Conservation (phyloP, 2,113 vertebrate species). For the Gavialis gangeticus region DNA sequence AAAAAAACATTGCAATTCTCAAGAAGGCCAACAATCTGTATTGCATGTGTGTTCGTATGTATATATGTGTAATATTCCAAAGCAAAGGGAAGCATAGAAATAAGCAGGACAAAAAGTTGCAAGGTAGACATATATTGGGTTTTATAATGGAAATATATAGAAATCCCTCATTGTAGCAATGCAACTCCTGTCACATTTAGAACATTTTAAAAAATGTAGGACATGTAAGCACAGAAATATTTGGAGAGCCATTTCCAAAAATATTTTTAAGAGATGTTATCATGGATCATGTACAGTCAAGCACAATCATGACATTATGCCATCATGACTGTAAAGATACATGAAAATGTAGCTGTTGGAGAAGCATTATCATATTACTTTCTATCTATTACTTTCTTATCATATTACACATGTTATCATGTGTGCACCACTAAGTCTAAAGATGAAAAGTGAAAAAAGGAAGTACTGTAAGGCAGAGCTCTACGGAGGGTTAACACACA, state of each 20-base stretch:
- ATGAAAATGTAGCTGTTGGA: not conserved
- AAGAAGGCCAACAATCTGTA: not conserved
- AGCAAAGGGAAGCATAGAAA: not conserved
- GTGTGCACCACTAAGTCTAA: not conserved
- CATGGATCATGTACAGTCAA: conserved; percentile 42
- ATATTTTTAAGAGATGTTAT: conserved; percentile 26
- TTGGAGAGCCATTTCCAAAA: conserved; percentile 49
- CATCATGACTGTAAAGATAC: not conserved
- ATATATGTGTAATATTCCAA: not conserved
- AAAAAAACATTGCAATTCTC: not conserved
- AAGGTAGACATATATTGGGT: not conserved
- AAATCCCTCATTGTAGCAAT: not conserved
- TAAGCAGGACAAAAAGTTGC: not conserved
- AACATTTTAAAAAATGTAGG: not conserved
- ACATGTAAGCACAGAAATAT: conserved; percentile 13
- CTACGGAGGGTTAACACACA: not conserved
- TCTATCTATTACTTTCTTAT: no score
- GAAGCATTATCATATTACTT: not conserved
- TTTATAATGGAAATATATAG: conserved; percentile 31
- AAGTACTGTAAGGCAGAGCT: not conserved
- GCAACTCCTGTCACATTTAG: conserved; percentile 22
- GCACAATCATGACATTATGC: not conserved
- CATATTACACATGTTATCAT: not conserved
- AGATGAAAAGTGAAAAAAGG: not conserved
- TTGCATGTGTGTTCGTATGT: not conserved